These are phyloP conservation scores for Eulimnadia texana DNA, from an alignment of 1,140 invertebrate genomes.

Conservation along the genomic window DNA sequence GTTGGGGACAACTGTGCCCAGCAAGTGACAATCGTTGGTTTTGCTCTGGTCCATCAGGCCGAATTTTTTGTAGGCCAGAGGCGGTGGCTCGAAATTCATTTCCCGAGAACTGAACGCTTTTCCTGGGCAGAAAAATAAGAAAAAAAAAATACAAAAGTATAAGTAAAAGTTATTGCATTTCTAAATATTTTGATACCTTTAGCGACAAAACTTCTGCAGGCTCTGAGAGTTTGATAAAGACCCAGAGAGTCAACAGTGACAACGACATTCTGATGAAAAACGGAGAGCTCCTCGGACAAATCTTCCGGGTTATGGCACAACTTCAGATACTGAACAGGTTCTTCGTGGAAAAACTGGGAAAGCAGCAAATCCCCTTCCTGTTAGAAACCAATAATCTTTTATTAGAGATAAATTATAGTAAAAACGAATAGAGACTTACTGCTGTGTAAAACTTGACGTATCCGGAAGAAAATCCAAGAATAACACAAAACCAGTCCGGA, in stretches of 20 bases:
- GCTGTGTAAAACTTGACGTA: constrained; percentile 77
- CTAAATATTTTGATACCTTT: constrained; percentile 38
- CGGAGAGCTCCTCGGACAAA: constrained; percentile 51
- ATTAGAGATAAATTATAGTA: no score
- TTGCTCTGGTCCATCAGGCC: constrained; percentile 57
- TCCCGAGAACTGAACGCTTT: constrained; percentile 41
- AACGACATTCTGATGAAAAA: constrained; percentile 57
- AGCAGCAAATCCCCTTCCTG: constrained; percentile 66
- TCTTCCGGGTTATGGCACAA: constrained; percentile 44
- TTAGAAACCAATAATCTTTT: no score
- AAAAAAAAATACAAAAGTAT: constrained; percentile 7
- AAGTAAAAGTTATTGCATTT: constrained; percentile 10
- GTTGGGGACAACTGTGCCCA: constrained; percentile 55
- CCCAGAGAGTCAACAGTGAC: constrained; percentile 70
- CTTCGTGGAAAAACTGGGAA: constrained; percentile 69
- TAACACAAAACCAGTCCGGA: constrained; percentile 87
- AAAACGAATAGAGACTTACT: constrained; percentile 29
- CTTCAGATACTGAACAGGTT: constrained; percentile 60
- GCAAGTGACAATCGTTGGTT: constrained; percentile 59
- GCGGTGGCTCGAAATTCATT: constrained; percentile 40
- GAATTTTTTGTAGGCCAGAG: constrained; percentile 65
- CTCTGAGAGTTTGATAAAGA: constrained; percentile 63
- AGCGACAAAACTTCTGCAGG: constrained; percentile 63
- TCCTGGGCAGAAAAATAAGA: constrained; percentile 34
- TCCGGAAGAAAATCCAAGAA: constrained; percentile 71